Evolutionary conservation across 2,797 vertebrate species (phyloP).

Genomic region (Eulemur mongoz): DNA sequence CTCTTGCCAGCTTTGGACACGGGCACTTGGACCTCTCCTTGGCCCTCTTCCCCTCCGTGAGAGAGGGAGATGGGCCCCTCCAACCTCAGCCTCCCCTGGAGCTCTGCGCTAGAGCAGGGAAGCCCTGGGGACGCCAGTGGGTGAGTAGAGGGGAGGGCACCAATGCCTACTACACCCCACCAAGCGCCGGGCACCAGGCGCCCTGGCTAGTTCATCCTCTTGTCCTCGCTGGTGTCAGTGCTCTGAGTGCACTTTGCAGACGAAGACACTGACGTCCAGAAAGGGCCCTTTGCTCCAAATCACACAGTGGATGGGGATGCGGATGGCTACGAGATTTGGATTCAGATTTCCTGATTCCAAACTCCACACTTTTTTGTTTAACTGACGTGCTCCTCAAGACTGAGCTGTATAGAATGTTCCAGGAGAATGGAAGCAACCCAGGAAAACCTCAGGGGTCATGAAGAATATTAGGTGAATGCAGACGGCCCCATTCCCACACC

Average conservation of each 20-base stretch:
- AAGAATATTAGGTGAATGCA: too few species aligned
- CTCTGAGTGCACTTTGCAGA: neutral
- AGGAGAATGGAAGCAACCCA: neutral
- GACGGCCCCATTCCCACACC: too few species aligned
- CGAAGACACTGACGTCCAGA: neutral
- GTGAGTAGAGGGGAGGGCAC: too few species aligned
- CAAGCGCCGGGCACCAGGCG: neutral
- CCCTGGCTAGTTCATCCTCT: neutral
- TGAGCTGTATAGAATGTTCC: neutral
- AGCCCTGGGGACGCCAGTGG: rapidly evolving
- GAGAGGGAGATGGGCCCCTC: neutral
- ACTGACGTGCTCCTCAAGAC: neutral
- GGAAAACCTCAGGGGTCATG: neutral
- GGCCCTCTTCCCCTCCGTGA: neutral
- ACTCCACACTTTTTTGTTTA: neutral
- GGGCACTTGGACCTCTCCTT: rapidly evolving
- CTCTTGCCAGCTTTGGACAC: neutral
- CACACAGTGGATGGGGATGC: neutral
- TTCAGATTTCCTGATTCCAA: neutral
- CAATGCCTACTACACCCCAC: neutral
- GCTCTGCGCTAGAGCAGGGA: neutral
- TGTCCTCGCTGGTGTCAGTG: too few species aligned
- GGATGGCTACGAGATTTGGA: neutral
- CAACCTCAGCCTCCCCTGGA: neutral
- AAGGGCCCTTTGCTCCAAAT: neutral